A percentile compares a stretch with the other conserved stretches of the same genome.
These are phyloP conservation scores for Macrocentrus cingulum DNA, from an alignment of 1,140 invertebrate species.

Conservation along the genomic window DNA sequence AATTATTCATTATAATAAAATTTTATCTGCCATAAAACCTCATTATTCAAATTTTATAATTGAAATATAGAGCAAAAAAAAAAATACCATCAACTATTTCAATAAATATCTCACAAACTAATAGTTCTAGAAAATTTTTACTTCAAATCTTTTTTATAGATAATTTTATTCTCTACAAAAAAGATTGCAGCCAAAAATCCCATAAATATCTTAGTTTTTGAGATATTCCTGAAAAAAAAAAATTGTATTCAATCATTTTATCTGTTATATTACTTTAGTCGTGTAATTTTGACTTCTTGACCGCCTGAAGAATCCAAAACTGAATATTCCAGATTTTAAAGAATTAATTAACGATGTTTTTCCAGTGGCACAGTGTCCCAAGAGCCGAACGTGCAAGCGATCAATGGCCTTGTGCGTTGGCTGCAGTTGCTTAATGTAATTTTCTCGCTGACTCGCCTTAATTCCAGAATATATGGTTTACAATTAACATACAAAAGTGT, in stretches of 20 bases:
- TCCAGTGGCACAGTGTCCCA: slow-evolving; percentile 77
- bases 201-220: no score
- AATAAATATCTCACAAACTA: no score
- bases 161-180: no score
- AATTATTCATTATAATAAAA: slow-evolving; percentile 6
- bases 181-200: no score
- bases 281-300: slow-evolving; percentile 56
- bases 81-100: no score
- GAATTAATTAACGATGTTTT: slow-evolving; percentile 76
- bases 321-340: slow-evolving; percentile 70
- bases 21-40: no score
- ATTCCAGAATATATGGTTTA: slow-evolving; percentile 13
- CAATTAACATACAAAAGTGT: slow-evolving; percentile 18
- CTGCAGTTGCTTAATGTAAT: slow-evolving; percentile 72
- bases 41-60: no score
- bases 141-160: background rate
- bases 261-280: no score
- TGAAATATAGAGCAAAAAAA: no score
- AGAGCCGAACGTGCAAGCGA: slow-evolving; percentile 74
- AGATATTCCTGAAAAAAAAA: background rate
- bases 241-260: no score
- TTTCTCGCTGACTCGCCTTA: slow-evolving; percentile 59
- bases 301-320: slow-evolving; percentile 65
- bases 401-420: slow-evolving; percentile 66
- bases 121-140: no score